These are phyloP conservation scores for Tricholaema leucomelas DNA, from an alignment of 2,113 vertebrate species.

Conservation along the genomic window DNA sequence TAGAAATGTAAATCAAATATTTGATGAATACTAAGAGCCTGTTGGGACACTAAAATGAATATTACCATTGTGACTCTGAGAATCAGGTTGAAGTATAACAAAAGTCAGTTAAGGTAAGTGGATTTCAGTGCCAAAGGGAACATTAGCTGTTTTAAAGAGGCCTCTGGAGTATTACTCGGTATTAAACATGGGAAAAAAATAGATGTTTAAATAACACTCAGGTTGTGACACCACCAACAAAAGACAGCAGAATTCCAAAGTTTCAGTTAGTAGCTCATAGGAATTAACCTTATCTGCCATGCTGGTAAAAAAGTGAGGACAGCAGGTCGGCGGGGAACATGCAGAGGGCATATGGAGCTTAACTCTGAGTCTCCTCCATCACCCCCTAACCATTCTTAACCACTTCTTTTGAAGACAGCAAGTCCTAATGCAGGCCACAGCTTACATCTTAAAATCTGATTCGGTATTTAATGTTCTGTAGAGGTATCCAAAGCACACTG, in stretches of 20 bases:
- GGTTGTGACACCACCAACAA: slow-evolving; percentile 22
- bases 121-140: slow-evolving; percentile 78
- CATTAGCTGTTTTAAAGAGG: slow-evolving; percentile 73
- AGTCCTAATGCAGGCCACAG: background rate
- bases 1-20: slow-evolving; percentile 84
- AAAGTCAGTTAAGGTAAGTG: slow-evolving; percentile 80
- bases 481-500: background rate
- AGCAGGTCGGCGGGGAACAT: background rate
- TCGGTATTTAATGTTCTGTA: background rate
- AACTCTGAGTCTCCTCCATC: background rate
- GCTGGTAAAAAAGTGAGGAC: background rate
- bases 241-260: slow-evolving; percentile 24
- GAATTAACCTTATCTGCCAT: background rate
- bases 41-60: slow-evolving; percentile 76
- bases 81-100: slow-evolving; percentile 76
- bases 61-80: slow-evolving; percentile 75
- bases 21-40: slow-evolving; percentile 83
- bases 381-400: background rate
- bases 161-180: slow-evolving; percentile 41
- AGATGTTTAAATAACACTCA: slow-evolving; percentile 56
- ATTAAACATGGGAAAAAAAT: slow-evolving; percentile 63
- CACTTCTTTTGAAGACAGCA: background rate
- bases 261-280: background rate
- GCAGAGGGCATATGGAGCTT: background rate
- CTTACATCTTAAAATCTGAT: background rate